Percentiles rank a stretch among this genome's conserved stretches.
Conservation (phyloP, 2,113 vertebrate species). For the Narcine bancroftii region DNA sequence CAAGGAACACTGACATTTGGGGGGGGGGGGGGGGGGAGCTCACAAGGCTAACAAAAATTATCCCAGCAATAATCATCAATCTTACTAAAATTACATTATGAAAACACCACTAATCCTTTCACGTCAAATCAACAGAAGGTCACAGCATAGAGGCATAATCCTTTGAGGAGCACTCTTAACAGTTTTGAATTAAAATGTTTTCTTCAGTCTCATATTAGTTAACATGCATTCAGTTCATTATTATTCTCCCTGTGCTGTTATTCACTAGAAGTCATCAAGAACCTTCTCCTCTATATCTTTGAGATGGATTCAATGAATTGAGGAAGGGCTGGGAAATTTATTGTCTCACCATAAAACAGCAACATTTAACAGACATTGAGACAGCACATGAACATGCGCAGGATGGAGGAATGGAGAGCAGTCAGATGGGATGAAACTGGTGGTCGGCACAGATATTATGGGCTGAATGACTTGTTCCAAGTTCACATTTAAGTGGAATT, state of each 20-base stretch:
- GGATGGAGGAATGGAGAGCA: too few species aligned
- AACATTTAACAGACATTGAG: too few species aligned
- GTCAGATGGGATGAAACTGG: too few species aligned
- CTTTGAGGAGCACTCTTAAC: neutral
- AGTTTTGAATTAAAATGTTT: conserved; percentile 9
- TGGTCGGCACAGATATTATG: too few species aligned
- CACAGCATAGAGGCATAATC: conserved; percentile 5
- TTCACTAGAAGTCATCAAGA: neutral
- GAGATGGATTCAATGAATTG: neutral
- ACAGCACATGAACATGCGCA: too few species aligned
- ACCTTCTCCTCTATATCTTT: neutral
- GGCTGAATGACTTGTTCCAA: too few species aligned
- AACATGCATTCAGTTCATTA: neutral
- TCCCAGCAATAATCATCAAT: conserved; percentile 29
- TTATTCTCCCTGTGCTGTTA: neutral
- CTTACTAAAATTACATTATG: conserved; percentile 32
- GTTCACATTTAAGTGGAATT: neutral
- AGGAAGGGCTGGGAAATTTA: neutral
- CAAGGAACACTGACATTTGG: conserved; percentile 6
- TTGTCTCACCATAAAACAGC: too few species aligned
- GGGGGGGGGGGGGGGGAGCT: too few species aligned
- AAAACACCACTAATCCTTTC: conserved; percentile 9
- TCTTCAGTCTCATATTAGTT: neutral
- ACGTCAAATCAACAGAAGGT: conserved; percentile 5
- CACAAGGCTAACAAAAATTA: conserved; percentile 16